phyloP scores from a whole-genome alignment of 2,888 invertebrate species.

The Nemotelus nigrinus region DNA sequence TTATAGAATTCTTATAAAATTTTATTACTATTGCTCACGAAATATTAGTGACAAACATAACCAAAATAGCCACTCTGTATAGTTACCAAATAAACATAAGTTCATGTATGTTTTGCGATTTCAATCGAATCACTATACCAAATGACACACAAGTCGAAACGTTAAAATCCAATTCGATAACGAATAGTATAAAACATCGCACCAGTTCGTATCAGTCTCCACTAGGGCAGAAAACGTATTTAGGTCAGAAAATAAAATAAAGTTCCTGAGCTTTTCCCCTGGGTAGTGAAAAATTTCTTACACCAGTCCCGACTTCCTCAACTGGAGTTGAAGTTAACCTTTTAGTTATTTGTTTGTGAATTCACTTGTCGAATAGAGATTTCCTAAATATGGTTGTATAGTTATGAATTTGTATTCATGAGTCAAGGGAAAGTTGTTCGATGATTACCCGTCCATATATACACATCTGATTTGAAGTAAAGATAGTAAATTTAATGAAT shows the following conservation, averaged over 20 bases:
- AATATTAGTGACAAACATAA: too few relatives aligned
- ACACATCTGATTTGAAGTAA: too few relatives aligned
- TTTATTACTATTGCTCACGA: too few relatives aligned
- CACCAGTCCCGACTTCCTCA: slow-evolving; percentile 10
- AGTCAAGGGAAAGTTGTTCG: too few relatives aligned
- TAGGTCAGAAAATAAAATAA: slow-evolving; percentile 5
- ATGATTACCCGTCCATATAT: too few relatives aligned
- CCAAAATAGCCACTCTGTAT: too few relatives aligned
- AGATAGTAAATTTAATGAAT: too few relatives aligned
- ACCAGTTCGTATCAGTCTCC: background rate
- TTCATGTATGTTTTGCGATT: too few relatives aligned
- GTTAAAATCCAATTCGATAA: background rate
- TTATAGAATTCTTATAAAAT: too few relatives aligned
- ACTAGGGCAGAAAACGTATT: background rate
- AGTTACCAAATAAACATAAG: too few relatives aligned
- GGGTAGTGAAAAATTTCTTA: slow-evolving; percentile 8
- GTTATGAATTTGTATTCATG: too few relatives aligned
- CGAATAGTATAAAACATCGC: background rate
- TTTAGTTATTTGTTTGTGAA: background rate
- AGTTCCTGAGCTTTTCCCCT: background rate
- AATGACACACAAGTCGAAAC: background rate
- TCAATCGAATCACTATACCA: too few relatives aligned
- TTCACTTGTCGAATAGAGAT: background rate
- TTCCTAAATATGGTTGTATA: background rate
- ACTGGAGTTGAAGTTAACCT: background rate